phyloP scores from a whole-genome alignment of 2,113 vertebrate species.

The Phoenicopterus ruber region DNA sequence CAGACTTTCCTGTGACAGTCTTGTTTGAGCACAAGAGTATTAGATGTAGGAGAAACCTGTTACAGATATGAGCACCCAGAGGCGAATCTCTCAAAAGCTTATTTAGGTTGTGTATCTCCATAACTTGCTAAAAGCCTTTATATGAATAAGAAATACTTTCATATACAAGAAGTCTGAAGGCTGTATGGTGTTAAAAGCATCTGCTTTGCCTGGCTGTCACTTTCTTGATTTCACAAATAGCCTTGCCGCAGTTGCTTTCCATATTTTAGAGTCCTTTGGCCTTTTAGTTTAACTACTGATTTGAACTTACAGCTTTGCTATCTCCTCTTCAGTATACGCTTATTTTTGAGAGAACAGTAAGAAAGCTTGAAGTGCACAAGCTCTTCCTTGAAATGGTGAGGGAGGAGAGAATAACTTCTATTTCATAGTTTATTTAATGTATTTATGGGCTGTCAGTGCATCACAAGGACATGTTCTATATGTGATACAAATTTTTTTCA shows the following conservation, averaged over 20 bases:
- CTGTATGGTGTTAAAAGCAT: not conserved
- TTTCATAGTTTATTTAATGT: not conserved
- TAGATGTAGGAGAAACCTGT: not conserved
- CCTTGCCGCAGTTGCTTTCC: not conserved
- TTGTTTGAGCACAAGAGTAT: not conserved
- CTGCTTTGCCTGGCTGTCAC: not conserved
- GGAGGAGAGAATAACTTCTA: not conserved
- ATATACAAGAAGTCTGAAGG: not conserved
- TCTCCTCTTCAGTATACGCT: not conserved
- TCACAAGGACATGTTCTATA: not conserved
- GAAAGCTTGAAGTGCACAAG: not conserved
- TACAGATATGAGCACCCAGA: not conserved
- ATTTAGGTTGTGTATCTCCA: not conserved
- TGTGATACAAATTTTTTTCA: not conserved
- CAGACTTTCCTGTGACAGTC: not conserved
- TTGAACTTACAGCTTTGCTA: not conserved
- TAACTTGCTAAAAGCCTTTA: not conserved
- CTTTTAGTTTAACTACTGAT: not conserved
- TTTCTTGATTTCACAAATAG: slow-evolving; percentile 7
- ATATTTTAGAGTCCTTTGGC: not conserved
- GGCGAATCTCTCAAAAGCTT: not conserved
- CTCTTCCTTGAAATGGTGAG: not conserved
- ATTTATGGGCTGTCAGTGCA: not conserved
- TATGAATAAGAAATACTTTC: slow-evolving; percentile 8
- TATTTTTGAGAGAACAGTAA: not conserved